phyloP scores from a whole-genome alignment of 2,888 invertebrate genomes.

The Trachelus troglodyta region DNA sequence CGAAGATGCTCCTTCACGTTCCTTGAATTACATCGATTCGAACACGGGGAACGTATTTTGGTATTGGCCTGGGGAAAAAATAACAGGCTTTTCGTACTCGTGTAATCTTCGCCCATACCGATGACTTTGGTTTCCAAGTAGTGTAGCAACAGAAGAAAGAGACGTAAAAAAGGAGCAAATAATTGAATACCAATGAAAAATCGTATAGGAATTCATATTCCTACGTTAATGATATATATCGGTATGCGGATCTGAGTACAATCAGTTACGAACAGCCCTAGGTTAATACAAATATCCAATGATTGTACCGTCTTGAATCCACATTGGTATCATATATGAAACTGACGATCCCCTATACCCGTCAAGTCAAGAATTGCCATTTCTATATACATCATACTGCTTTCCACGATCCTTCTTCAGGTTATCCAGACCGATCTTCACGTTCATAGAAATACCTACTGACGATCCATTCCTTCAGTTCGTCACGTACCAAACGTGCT shows the following conservation, averaged over 20 bases:
- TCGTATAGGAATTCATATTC: not conserved
- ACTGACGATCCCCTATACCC: not conserved
- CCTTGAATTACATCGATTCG: not conserved
- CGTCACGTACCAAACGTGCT: conserved; percentile 49
- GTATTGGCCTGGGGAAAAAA: not conserved
- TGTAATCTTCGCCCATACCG: not conserved
- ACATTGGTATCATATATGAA: not conserved
- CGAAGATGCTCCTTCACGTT: not conserved
- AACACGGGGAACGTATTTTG: not conserved
- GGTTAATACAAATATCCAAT: not conserved
- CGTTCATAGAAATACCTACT: not conserved
- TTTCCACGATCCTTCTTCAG: not conserved
- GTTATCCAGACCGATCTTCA: not conserved
- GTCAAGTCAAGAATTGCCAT: not conserved
- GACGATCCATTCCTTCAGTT: conserved; percentile 14
- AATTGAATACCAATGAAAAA: not conserved
- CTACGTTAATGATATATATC: not conserved
- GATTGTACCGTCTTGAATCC: not conserved
- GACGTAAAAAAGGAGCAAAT: not conserved
- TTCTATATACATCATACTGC: not conserved
- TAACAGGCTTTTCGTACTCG: not conserved
- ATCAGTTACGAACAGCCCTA: not conserved
- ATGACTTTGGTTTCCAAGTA: not conserved
- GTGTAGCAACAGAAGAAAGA: not conserved
- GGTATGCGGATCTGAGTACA: not conserved